Evolutionary conservation across 2,113 vertebrate genomes (phyloP).

Genomic region (Ivindomyrus marchei): DNA sequence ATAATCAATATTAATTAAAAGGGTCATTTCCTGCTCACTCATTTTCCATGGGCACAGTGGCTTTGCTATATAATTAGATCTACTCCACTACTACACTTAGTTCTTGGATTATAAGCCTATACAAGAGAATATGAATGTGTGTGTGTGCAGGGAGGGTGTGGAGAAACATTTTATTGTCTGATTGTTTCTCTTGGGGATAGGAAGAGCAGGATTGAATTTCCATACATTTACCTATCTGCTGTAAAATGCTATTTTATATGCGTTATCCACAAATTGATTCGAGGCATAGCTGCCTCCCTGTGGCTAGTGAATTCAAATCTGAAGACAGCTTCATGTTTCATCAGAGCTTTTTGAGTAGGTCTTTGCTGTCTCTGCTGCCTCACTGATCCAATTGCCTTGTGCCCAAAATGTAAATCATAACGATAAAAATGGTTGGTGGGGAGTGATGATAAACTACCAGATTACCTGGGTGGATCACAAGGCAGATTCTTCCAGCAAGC

Average conservation of each 20-base stretch:
- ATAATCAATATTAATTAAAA: not conserved
- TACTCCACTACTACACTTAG: not conserved
- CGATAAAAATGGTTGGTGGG: not conserved
- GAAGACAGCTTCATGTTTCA: not conserved
- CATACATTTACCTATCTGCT: not conserved
- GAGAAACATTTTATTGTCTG: not conserved
- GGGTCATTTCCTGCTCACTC: not conserved
- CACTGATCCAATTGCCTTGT: not conserved
- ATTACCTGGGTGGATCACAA: not conserved
- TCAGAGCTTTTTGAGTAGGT: not conserved
- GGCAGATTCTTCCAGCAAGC: not conserved
- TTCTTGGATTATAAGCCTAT: not conserved
- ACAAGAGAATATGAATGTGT: not conserved
- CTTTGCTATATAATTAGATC: not conserved
- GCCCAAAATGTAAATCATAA: not conserved
- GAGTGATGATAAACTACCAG: not conserved
- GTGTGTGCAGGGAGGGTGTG: not conserved
- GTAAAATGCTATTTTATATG: not conserved
- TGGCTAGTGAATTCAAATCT: no score
- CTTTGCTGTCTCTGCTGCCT: not conserved
- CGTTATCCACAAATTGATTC: not conserved
- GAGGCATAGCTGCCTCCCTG: not conserved
- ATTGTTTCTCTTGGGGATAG: not conserved
- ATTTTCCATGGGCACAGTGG: not conserved
- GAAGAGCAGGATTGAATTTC: not conserved